Evolutionary conservation across 2,888 invertebrate species (phyloP), one percentile per base, ranked within the genome.

Genomic region (Pecten maximus): DNA sequence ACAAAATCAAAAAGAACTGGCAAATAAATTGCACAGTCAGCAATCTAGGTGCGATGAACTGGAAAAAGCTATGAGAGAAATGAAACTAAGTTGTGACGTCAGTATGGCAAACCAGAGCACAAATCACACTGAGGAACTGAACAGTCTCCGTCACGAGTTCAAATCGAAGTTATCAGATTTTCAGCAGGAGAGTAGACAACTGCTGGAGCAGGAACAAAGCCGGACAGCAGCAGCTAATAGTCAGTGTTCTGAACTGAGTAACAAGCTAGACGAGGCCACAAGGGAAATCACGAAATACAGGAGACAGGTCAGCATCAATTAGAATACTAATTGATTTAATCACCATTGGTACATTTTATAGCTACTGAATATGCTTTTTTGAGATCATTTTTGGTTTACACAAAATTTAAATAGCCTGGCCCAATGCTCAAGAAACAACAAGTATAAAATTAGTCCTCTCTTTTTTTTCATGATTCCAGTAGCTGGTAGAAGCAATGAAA

Each of bases 241-340:
- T 23, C 28, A 48, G 16, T 50, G 74, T 35, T 40, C 88, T 23
- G 40, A 88, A 19, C 74, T 88, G 19, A 40, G 54, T n/a, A 89
- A 87, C 40, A 89, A 87, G 74, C 60, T 88, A 40, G 90, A 91
- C 35, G 44, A 35, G 10, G 87, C 89, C 2, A 88, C 92, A n/a
- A 92, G 92, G 16, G 94, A 94, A 91, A 91, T 93, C 39, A 93
- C 93, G 54, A 94, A 92, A 87, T 92, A 92, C 19, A 93, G 93
- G 90, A 94, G 94, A 88, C 94, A 94, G 94, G 94, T 94, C 88
- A 44, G n/a, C 87, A 50, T 6, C 40, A 40, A 16, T 35, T 19
- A 28, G 4, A 3, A 50, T 40, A 54, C n/a, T 54, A 23, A 54
- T n/a, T n/a, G n/a, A n/a, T n/a, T n/a, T n/a, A n/a, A n/a, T n/a